Evolutionary conservation across 2,888 invertebrate genomes (phyloP), one percentile per base, ranked within the genome.

Genomic region (Smittia aterrima): DNA sequence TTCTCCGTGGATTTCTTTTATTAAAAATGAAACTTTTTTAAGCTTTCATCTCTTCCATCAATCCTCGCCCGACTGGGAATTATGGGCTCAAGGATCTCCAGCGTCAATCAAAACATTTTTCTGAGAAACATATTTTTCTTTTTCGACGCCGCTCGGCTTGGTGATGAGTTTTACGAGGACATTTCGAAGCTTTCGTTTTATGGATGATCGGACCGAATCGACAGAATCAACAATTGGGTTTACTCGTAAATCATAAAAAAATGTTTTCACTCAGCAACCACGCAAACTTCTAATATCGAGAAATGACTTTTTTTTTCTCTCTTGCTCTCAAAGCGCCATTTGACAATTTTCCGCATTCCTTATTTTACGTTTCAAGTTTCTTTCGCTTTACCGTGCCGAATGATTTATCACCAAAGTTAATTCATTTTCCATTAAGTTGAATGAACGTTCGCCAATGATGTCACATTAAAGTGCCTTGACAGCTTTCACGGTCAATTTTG

Each of bases 1-100:
- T 13, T n/a, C 11, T n/a, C n/a, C 27, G 25, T 16, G 27, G 64
- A 66, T 16, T 9, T 66, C 32, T 22, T 62, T 24, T 22, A 62
- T 62, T 62, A 62, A 62, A 62, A 22, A 24, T 62, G 18, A 24
- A 62, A 24, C 62, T 62, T 22, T 62, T 62, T 32, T 32, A 32
- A 32, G 32, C 32, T 32, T 32, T 32, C 32, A 32, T 32, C 32
- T 9, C n/a, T n/a, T n/a, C 32, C 32, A 32, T 32, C 32, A 32
- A 32, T 32, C 32, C 32, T 32, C 32, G 32, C 32, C 32, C 32
- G 32, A 32, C 32, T 32, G 3, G 32, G 32, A 32, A 32, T 32
- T 32, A 32, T 6, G 32, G 32, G 32, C 32, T 32, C 32, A 32
- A 9, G 4, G 32, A 32, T 32, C 4, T 9, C 32, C 32, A 32